Conservation (phyloP, 2,797 vertebrate genomes). For the Parotocinclus haroldoi region DNA sequence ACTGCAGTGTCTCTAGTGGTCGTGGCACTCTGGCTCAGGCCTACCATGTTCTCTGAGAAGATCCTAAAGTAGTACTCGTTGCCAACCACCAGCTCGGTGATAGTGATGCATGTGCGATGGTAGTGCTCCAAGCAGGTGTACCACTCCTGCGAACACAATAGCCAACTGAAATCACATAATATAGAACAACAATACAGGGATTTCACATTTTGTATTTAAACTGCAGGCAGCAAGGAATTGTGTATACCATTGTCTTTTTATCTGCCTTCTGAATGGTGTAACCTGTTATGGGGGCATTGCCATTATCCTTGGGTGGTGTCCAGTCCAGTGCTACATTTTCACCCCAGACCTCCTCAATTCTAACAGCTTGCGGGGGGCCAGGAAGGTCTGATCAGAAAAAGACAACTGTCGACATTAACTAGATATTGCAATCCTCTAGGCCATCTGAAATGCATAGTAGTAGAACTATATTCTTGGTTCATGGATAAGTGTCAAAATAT, state of each 20-base stretch:
- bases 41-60: conserved; percentile 95
- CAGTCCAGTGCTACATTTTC: conserved; percentile 92
- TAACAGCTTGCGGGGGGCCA: conserved; percentile 84
- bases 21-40: conserved; percentile 87
- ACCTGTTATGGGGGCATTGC: conserved; percentile 92
- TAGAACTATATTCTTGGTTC: too few relatives aligned
- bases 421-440: too few relatives aligned
- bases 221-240: background rate
- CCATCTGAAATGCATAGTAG: too few relatives aligned
- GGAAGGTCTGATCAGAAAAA: conserved; percentile 78
- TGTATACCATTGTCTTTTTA: conserved; percentile 93
- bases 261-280: conserved; percentile 99
- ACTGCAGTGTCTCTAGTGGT: conserved; percentile 89
- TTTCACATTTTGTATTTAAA: too few relatives aligned
- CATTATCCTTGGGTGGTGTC: conserved; percentile 88
- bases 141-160: conserved; percentile 82
- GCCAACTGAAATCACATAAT: too few relatives aligned
- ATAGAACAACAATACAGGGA: too few relatives aligned
- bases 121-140: conserved; percentile 96
- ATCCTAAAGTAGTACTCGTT: conserved; percentile 96
- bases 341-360: conserved; percentile 93
- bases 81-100: conserved; percentile 93
- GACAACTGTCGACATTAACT: background rate
- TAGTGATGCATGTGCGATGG: conserved; percentile 88
- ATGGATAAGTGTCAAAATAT: too few relatives aligned